Base-by-base conservation (phyloP, 2,888 invertebrate genomes). In the Chrysomela aeneicollis region DNA sequence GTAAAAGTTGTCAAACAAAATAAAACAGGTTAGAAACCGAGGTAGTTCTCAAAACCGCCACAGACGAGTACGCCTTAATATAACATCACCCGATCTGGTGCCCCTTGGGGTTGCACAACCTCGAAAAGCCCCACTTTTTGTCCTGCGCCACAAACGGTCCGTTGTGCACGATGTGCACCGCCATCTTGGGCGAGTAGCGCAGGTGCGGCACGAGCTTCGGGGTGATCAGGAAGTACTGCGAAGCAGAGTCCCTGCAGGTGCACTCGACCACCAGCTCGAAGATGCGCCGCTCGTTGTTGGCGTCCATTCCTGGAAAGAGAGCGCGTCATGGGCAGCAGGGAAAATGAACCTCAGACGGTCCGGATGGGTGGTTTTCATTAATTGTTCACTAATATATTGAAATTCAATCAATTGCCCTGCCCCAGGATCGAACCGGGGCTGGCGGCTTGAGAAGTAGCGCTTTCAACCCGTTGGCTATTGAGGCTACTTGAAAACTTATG, bases 141-240 rank as follows among this genome's bases (percentile, higher is more conserved):
- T 83, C 77, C 68, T 69, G 35, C 69, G 74, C 60, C 69, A 77
- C 77, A 62, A 79, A 83, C 17, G 87, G 86, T 0, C 93, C 93
- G 79, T 94, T 95, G 82, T 90, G 90, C 0, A 95, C 90, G 1
- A 92, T 88, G 74, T 93, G 90, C 0, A 94, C 87, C 59, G 87
- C 89, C 76, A 91, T 87, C 22, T 88, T 87, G 0, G 86, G 83
- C 49, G 89, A 88, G 80, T 90, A 95, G 8, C 87, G 84, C 66
- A 95, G 82, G 72, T 90, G 87, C 1, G 90, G 87, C 18, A 95
- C 82, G 82, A 96, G 94, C 86, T 97, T 97, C n/a, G 97, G 97
- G 1, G 97, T 95, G 0, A 97, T 86, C 46, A 97, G 85, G 81
- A 97, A 95, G 82, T 96, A 97, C 78, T 97, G 97, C 0, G 92